Evolutionary conservation across 2,113 vertebrate species (phyloP), one percentile per base, ranked within the genome.

Genomic region (Ifrita kowaldi): DNA sequence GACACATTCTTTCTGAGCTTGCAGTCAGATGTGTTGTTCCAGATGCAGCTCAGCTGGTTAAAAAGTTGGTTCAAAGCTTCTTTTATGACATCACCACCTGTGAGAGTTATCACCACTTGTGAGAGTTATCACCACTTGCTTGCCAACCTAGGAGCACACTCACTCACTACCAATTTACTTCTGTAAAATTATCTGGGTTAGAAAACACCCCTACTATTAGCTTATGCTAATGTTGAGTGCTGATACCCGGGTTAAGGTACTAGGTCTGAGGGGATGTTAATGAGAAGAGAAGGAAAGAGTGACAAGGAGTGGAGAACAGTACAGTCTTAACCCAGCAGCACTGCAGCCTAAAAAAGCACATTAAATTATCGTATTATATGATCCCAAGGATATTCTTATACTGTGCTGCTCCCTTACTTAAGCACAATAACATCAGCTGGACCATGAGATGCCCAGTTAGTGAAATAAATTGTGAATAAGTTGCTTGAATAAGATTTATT

Each of bases 221-320:
- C 0, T 68, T 71, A 19, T 35, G 39, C 17, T 63, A 23, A 27
- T 18, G 8, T 18, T 1, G 4, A 46, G 9, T 47, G 12, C 27
- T 65, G 52, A 67, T 33, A 42, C 3, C n/a, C 53, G 13, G 20
- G 18, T 44, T 74, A 75, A 78, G 23, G 16, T 39, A 35, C 6
- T 5, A 68, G 23, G 44, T 35, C 49, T 64, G 15, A 41, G 27
- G 18, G 24, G 4, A 14, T 50, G 14, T 56, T 33, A 55, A 46
- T 27, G 19, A 18, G 13, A 68, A 85, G 11, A 18, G 67, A 78
- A 57, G 20, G 11, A 52, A 60, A 53, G 41, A 32, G 7, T 27
- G 35, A 46, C 5, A 0, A 44, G 24, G 13, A 62, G 6, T 0
- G 1, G 62, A 68, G 21, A 76, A 42, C 18, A 71, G 6, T 5